These are phyloP conservation scores for Aphidius ervi DNA, from an alignment of 1,140 invertebrate genomes.

Conservation along the genomic window DNA sequence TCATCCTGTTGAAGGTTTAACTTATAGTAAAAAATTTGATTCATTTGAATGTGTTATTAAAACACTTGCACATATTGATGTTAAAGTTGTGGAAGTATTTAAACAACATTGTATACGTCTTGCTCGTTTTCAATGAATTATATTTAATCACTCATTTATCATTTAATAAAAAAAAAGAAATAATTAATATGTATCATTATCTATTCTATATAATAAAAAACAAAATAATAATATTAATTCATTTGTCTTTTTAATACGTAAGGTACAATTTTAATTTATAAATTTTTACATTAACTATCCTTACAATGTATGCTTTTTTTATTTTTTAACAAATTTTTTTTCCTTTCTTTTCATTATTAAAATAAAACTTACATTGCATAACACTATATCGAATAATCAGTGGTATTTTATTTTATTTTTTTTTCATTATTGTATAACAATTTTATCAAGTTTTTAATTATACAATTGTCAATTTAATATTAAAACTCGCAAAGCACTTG, in stretches of 20 bases:
- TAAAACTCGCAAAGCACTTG: too few relatives aligned
- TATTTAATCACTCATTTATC: neutral
- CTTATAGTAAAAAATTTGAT: conserved; percentile 23
- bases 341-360: conserved; percentile 39
- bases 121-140: neutral
- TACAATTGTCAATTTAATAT: neutral
- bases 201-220: conserved; percentile 28
- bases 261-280: conserved; percentile 50
- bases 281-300: conserved; percentile 52
- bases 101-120: conserved; percentile 1
- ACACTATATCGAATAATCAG: conserved; percentile 40
- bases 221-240: conserved; percentile 21
- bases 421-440: neutral
- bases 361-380: conserved; percentile 46
- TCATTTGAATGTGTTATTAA: conserved; percentile 20
- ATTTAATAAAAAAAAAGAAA: conserved; percentile 3
- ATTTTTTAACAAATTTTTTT: conserved; percentile 4
- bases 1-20: conserved; percentile 16
- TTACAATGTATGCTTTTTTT: conserved; percentile 35
- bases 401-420: conserved; percentile 13
- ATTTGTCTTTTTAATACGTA: conserved; percentile 32
- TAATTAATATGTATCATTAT: conserved; percentile 16
- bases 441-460: neutral
- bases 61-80: conserved; percentile 20
- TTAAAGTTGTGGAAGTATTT: conserved; percentile 22